Evolutionary conservation across 2,113 vertebrate genomes (phyloP).

Genomic region (Eolophus roseicapilla): DNA sequence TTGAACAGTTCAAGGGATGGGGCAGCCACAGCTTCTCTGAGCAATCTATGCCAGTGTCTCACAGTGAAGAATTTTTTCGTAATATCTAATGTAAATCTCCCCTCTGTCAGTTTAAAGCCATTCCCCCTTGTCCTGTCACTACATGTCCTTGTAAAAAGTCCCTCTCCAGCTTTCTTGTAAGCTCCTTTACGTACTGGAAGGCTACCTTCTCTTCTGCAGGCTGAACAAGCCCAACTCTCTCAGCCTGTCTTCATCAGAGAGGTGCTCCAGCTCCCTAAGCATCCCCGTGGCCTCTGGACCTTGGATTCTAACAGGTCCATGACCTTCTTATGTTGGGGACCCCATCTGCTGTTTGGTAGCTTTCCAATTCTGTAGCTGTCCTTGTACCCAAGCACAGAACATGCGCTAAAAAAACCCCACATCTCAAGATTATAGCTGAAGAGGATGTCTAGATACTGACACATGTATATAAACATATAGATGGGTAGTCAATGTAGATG

Average conservation of each 20-base stretch:
- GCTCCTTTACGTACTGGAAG: background rate
- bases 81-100: background rate
- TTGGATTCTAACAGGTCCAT: background rate
- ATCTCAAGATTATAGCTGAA: background rate
- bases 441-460: background rate
- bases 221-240: background rate
- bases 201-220: background rate
- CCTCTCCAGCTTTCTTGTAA: background rate
- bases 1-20: background rate
- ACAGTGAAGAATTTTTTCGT: background rate
- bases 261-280: background rate
- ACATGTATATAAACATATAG: background rate
- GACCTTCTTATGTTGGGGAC: background rate
- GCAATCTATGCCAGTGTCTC: background rate
- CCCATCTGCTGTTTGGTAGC: background rate
- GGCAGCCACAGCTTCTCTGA: background rate
- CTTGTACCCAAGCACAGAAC: background rate
- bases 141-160: background rate
- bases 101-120: background rate
- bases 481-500: background rate
- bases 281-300: background rate
- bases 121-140: background rate
- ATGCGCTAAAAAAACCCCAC: background rate
- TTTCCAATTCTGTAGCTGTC: background rate
- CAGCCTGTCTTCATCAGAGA: background rate